Evolutionary conservation across 2,797 vertebrate species (phyloP).

Genomic region (Eulemur albifrons): DNA sequence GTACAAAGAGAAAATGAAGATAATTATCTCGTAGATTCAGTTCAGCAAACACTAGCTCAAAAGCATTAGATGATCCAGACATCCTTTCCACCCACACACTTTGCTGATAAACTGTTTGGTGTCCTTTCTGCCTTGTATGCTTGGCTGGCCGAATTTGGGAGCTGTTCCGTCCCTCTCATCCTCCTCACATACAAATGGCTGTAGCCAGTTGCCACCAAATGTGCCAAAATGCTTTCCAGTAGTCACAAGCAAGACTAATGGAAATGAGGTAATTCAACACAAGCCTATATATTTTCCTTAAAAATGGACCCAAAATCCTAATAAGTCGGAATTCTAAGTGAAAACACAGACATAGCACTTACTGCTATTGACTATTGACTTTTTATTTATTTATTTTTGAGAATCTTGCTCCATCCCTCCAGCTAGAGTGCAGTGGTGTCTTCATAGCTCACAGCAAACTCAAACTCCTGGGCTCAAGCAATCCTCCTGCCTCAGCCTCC

Average conservation of each 20-base stretch:
- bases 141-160: not conserved
- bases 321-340: not conserved
- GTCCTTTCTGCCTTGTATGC: not conserved
- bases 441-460: not conserved
- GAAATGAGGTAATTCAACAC: not conserved
- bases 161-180: not conserved
- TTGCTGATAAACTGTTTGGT: not conserved
- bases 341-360: not conserved
- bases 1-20: not conserved
- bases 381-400: not conserved
- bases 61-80: not conserved
- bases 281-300: not conserved
- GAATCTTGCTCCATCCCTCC: not conserved
- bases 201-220: not conserved
- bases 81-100: not conserved
- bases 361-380: not conserved
- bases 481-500: not conserved
- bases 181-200: not conserved
- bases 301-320: not conserved
- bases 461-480: not conserved
- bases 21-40: constrained; percentile 5
- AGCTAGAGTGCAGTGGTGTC: not conserved
- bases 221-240: not conserved
- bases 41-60: not conserved
- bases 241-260: not conserved